phyloP scores from a whole-genome alignment of 2,797 vertebrate species.

The Semaprochilodus insignis region DNA sequence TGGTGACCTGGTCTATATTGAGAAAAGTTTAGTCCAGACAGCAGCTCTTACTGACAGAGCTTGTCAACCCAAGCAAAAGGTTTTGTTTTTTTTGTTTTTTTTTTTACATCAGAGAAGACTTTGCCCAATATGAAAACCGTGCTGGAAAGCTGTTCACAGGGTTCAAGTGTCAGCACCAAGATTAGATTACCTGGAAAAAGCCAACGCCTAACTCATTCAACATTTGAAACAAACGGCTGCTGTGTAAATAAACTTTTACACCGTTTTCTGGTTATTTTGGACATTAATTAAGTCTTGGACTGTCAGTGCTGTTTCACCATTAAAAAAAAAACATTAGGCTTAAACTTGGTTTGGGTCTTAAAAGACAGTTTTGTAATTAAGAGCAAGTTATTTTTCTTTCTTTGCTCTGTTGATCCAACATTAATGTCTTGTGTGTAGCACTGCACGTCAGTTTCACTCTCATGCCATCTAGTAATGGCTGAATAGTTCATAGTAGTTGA shows the following conservation, averaged over 20 bases:
- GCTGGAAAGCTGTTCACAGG: not conserved
- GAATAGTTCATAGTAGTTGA: not conserved
- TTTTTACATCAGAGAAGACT: slow-evolving; percentile 3
- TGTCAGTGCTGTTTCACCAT: too few relatives aligned
- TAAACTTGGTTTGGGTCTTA: too few relatives aligned
- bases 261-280: not conserved
- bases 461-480: not conserved
- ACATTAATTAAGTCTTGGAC: too few relatives aligned
- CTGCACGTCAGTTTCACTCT: not conserved
- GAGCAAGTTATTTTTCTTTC: too few relatives aligned
- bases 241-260: not conserved
- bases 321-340: too few relatives aligned
- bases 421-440: not conserved
- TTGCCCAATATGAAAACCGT: not conserved
- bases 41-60: not conserved
- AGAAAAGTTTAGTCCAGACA: not conserved
- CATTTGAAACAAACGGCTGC: not conserved
- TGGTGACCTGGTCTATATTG: not conserved
- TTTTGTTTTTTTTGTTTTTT: too few relatives aligned
- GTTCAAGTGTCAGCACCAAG: not conserved
- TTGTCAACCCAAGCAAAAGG: not conserved
- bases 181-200: slow-evolving; percentile 7
- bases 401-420: too few relatives aligned
- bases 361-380: too few relatives aligned
- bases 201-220: not conserved